These are phyloP conservation scores for Horisme vitalbata DNA, from an alignment of 2,888 invertebrate species.

Conservation along the genomic window DNA sequence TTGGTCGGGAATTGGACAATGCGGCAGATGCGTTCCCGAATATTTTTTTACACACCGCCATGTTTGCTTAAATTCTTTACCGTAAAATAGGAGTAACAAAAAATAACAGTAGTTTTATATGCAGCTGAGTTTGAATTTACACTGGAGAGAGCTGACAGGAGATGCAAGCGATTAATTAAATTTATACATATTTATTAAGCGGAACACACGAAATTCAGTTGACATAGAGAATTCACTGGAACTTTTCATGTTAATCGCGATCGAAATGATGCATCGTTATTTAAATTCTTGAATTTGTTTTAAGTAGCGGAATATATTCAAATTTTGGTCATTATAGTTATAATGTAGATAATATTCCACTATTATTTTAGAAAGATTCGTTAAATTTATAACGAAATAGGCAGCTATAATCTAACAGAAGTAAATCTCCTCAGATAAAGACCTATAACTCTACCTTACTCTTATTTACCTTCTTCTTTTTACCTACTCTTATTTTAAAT, in stretches of 20 bases:
- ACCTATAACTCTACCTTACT: too few species aligned
- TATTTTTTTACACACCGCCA: slow-evolving; percentile 61
- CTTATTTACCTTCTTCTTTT: too few species aligned
- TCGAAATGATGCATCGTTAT: slow-evolving; percentile 29
- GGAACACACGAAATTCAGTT: slow-evolving; percentile 28
- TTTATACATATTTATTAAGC: slow-evolving; percentile 27
- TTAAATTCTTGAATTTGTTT: slow-evolving; percentile 21
- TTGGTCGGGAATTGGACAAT: slow-evolving; percentile 78
- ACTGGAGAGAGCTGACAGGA: slow-evolving; percentile 61
- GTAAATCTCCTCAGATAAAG: too few species aligned
- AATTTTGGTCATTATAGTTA: too few species aligned
- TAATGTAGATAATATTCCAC: too few species aligned
- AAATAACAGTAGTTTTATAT: slow-evolving; percentile 37
- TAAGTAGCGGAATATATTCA: slow-evolving; percentile 11
- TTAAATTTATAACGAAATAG: too few species aligned
- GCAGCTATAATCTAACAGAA: too few species aligned
- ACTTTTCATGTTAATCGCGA: slow-evolving; percentile 22
- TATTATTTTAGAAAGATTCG: slow-evolving; percentile 1
- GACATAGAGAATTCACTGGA: slow-evolving; percentile 27
- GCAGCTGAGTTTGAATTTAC: slow-evolving; percentile 70
- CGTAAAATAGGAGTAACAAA: slow-evolving; percentile 55
- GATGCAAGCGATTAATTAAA: slow-evolving; percentile 58
- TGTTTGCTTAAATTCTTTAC: slow-evolving; percentile 73
- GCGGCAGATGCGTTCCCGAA: slow-evolving; percentile 73
- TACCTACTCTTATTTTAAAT: too few species aligned